These are phyloP conservation scores for Carterocephalus palaemon DNA, from an alignment of 2,888 invertebrate species.

Conservation along the genomic window DNA sequence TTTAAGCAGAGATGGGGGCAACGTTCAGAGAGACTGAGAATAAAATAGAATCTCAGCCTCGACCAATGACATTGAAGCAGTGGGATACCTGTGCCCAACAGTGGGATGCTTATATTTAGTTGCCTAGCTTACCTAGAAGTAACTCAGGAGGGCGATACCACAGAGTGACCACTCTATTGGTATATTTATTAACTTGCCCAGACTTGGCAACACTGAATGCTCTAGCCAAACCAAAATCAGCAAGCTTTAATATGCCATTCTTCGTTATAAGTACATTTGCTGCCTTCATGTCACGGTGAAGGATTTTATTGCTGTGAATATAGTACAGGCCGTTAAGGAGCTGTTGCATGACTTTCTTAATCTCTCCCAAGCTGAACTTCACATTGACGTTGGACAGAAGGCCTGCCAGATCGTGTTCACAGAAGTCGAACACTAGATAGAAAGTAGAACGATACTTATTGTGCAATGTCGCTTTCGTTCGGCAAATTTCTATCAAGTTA, in stretches of 20 bases:
- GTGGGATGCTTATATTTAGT: no score
- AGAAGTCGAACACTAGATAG: slow-evolving; percentile 98
- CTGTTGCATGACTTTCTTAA: slow-evolving; percentile 88
- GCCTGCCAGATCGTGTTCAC: slow-evolving; percentile 98
- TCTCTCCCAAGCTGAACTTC: slow-evolving; percentile 97
- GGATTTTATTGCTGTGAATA: slow-evolving; percentile 96
- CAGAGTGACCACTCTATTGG: slow-evolving; percentile 98
- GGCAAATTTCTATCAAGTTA: slow-evolving; percentile 96
- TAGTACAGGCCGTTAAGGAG: slow-evolving; percentile 93
- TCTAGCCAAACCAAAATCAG: slow-evolving; percentile 98
- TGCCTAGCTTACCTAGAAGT: slow-evolving; percentile 59
- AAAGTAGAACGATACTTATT: slow-evolving; percentile 92
- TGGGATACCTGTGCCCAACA: no score
- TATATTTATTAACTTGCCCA: slow-evolving; percentile 89
- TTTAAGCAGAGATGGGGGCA: no score
- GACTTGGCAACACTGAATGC: slow-evolving; percentile 94
- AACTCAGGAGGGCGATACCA: slow-evolving; percentile 90
- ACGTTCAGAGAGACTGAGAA: no score
- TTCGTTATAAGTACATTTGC: slow-evolving; percentile 98
- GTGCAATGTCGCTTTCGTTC: slow-evolving; percentile 89
- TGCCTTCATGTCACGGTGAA: slow-evolving; percentile 99
- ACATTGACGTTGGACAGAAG: slow-evolving; percentile 96
- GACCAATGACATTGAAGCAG: no score
- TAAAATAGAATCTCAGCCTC: no score
- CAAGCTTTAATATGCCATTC: slow-evolving; percentile 94